Percentiles rank a stretch among this genome's conserved stretches.
Evolutionary conservation across 2,888 invertebrate genomes (phyloP).

Genomic region (Hirtodrosophila alboralis): DNA sequence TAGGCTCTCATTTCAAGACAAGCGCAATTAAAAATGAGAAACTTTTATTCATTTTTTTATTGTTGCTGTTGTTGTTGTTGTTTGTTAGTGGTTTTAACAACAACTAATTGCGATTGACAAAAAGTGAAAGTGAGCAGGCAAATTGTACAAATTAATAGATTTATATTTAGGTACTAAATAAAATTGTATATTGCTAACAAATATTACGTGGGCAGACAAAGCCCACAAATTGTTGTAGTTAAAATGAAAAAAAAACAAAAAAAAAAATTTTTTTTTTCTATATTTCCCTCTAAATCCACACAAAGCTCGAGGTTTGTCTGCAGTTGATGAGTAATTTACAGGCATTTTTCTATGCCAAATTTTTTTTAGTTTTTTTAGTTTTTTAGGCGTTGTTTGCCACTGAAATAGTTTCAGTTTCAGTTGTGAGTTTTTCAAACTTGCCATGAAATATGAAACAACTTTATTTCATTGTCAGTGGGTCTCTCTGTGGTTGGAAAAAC

Average conservation of each 20-base stretch:
- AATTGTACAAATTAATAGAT: conserved; percentile 43
- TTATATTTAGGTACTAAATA: conserved; percentile 38
- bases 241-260: not conserved
- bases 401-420: conserved; percentile 54
- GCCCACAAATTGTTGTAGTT: conserved; percentile 10
- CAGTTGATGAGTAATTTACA: conserved; percentile 56
- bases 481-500: conserved; percentile 56
- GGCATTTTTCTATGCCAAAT: conserved; percentile 49
- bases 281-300: conserved; percentile 1
- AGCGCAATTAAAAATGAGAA: conserved; percentile 69
- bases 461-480: conserved; percentile 71
- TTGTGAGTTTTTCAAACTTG: conserved; percentile 51
- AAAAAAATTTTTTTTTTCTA: not conserved
- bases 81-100: conserved; percentile 20
- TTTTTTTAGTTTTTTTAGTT: too few species aligned
- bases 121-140: conserved; percentile 63
- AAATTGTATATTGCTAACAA: conserved; percentile 9
- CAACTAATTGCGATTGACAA: conserved; percentile 71
- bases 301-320: conserved; percentile 33
- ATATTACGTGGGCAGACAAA: conserved; percentile 39
- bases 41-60: conserved; percentile 60
- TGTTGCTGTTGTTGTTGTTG: conserved; percentile 21
- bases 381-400: conserved; percentile 29
- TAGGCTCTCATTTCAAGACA: conserved; percentile 45
- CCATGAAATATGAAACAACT: conserved; percentile 73